Conservation (phyloP, 37 sponge, comb jelly and placozoan species). For the Petrosia ficiformis region DNA sequence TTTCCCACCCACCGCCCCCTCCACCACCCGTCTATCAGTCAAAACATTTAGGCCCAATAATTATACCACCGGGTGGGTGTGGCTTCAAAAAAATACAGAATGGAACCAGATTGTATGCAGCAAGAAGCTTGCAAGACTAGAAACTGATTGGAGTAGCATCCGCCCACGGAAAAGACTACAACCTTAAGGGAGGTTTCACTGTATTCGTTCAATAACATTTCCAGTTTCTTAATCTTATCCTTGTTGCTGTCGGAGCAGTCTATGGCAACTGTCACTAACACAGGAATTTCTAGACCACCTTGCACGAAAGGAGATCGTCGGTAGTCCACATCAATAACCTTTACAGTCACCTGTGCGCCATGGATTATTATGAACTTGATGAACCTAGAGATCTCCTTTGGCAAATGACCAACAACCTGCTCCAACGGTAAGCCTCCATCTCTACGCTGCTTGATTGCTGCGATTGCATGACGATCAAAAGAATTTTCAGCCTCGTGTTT, state of each 20-base stretch:
- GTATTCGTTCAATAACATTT: not conserved
- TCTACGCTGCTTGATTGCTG: too few species aligned
- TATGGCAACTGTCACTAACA: conserved; percentile 31
- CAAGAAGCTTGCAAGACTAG: too few species aligned
- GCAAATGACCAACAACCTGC: conserved; percentile 31
- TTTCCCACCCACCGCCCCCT: too few species aligned
- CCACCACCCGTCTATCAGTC: too few species aligned
- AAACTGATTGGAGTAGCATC: too few species aligned
- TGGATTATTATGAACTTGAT: conserved; percentile 18
- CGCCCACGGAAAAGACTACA: too few species aligned
- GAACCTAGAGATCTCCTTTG: conserved; percentile 20
- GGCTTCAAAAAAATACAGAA: too few species aligned
- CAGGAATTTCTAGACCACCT: conserved; percentile 34
- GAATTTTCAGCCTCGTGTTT: conserved; percentile 11
- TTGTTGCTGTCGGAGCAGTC: conserved; percentile 16
- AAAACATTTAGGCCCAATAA: too few species aligned
- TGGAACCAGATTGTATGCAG: too few species aligned
- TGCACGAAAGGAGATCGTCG: conserved; percentile 20
- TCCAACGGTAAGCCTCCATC: too few species aligned
- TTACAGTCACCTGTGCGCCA: conserved; percentile 10
- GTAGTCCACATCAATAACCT: conserved; percentile 7
- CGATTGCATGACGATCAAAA: conserved; percentile 28
- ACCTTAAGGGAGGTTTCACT: too few species aligned
- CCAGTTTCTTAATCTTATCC: not conserved
- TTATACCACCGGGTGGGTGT: too few species aligned